These are phyloP conservation scores for Gorilla gorilla DNA, from an alignment of 2,113 vertebrate genomes.

Conservation along the genomic window DNA sequence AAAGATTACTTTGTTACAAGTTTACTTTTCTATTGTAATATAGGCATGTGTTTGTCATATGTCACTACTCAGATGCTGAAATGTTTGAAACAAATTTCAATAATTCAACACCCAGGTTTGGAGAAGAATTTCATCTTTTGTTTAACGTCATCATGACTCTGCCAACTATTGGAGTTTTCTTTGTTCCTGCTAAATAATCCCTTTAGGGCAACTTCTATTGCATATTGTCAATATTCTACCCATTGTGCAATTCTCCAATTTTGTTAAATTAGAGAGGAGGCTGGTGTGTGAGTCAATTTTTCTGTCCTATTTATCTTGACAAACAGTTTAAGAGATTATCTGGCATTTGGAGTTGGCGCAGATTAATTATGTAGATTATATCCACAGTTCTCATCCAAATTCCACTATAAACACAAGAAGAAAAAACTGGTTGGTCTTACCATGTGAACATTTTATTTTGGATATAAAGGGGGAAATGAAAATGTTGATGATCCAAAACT, in stretches of 20 bases:
- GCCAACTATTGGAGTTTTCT: neutral
- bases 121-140: neutral
- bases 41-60: neutral
- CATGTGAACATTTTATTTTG: constrained; percentile 53
- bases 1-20: neutral
- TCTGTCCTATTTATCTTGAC: constrained; percentile 74
- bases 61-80: neutral
- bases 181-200: neutral
- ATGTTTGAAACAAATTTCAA: neutral
- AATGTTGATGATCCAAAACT: neutral
- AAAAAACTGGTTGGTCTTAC: neutral
- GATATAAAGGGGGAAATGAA: neutral
- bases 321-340: constrained; percentile 70
- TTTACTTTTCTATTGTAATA: neutral
- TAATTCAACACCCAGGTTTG: neutral
- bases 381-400: constrained; percentile 70
- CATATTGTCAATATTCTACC: constrained; percentile 42
- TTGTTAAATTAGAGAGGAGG: constrained; percentile 45
- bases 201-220: neutral
- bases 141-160: neutral
- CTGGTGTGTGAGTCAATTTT: constrained; percentile 74
- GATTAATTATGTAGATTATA: constrained; percentile 77
- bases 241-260: constrained; percentile 27
- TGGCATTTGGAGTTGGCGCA: constrained; percentile 66
- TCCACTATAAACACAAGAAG: constrained; percentile 2